Evolutionary conservation across 2,797 vertebrate genomes (phyloP).

Genomic region (Chaetophractus vellerosus): DNA sequence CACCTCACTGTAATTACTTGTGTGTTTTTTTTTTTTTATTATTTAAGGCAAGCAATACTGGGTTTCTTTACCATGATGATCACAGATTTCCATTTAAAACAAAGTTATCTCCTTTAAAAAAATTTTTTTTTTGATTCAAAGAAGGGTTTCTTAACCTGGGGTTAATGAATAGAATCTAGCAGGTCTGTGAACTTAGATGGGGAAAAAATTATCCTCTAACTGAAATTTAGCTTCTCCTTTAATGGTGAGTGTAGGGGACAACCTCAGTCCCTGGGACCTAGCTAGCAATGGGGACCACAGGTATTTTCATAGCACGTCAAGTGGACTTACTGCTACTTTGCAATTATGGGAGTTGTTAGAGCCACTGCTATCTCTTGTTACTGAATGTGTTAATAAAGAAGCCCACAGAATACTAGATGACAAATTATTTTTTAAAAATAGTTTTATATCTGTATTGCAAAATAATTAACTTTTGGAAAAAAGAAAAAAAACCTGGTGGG

Average conservation of each 20-base stretch:
- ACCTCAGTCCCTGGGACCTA: neutral
- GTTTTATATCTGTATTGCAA: neutral
- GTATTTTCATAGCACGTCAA: neutral
- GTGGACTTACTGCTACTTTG: accelerated
- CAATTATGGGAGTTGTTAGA: accelerated
- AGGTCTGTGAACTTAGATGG: neutral
- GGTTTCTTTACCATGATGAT: neutral
- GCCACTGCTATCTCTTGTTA: accelerated
- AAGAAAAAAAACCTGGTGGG: no score
- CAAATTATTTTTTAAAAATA: neutral
- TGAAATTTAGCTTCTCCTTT: neutral
- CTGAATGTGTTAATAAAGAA: no score
- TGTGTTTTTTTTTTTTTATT: neutral
- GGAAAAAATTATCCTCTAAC: neutral
- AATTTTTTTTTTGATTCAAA: neutral
- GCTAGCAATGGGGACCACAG: neutral
- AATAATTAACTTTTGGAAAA: neutral
- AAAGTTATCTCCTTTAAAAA: neutral
- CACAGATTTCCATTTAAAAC: neutral
- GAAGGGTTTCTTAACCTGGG: neutral
- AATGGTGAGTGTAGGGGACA: accelerated
- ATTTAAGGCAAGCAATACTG: accelerated
- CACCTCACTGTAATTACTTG: neutral
- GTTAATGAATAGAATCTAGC: neutral
- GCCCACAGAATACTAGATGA: neutral